These are phyloP conservation scores for Acronicta psi DNA, from an alignment of 2,888 invertebrate species.

Conservation along the genomic window DNA sequence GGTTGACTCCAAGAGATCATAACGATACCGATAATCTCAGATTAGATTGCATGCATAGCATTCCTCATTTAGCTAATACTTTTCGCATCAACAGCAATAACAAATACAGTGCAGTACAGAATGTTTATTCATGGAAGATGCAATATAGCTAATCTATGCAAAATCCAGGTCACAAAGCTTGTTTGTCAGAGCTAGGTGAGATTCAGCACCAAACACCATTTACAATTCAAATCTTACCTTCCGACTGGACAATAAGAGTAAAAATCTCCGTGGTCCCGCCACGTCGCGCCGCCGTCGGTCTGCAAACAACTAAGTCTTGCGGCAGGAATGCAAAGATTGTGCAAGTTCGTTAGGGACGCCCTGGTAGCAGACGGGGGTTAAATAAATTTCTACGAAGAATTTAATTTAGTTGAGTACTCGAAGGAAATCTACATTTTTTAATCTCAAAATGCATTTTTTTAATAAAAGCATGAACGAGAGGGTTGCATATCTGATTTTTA, in stretches of 20 bases:
- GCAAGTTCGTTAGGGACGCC: conserved; percentile 36
- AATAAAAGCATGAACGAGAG: neutral
- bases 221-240: conserved; percentile 60
- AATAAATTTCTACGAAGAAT: conserved; percentile 34
- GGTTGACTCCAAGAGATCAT: no score
- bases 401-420: conserved; percentile 23
- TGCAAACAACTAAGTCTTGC: conserved; percentile 36
- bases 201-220: conserved; percentile 45
- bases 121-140: conserved; percentile 57
- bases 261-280: conserved; percentile 26
- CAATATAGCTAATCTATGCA: conserved; percentile 53
- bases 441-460: neutral
- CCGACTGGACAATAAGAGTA: conserved; percentile 48
- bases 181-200: conserved; percentile 54
- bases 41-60: no score
- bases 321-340: conserved; percentile 40
- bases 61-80: no score
- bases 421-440: conserved; percentile 7
- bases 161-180: conserved; percentile 56
- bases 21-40: no score
- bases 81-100: neutral
- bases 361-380: conserved; percentile 19
- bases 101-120: conserved; percentile 20
- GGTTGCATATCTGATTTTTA: no score
- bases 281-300: conserved; percentile 21